Conservation (phyloP, 2,113 vertebrate genomes). For the Struthidea cinerea region DNA sequence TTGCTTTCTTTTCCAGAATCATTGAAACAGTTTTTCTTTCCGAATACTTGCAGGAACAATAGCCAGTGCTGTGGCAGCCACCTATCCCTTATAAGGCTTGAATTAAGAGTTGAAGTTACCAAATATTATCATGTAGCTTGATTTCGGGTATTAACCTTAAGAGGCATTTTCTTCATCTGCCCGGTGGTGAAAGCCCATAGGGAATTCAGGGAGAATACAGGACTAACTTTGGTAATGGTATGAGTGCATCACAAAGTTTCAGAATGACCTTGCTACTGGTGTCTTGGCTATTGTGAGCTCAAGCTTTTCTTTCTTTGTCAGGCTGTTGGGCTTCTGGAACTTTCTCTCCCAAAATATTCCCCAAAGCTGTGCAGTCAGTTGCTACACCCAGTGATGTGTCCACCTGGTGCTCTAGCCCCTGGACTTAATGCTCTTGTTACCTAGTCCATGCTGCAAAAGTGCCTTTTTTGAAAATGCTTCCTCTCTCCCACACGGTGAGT, state of each 20-base stretch:
- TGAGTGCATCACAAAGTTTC: not conserved
- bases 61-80: not conserved
- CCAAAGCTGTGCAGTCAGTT: accelerated
- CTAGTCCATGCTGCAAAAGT: not conserved
- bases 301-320: not conserved
- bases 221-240: not conserved
- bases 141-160: not conserved
- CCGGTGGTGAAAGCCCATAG: not conserved
- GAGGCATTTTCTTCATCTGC: not conserved
- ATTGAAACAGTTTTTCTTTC: not conserved
- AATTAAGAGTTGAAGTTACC: not conserved
- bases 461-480: not conserved
- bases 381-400: not conserved
- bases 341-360: not conserved
- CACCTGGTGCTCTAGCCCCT: not conserved
- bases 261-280: not conserved
- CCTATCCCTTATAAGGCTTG: not conserved
- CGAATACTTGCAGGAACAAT: not conserved
- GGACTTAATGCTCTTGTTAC: not conserved
- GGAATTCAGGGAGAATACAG: not conserved
- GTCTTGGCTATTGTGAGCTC: not conserved
- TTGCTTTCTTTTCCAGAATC: not conserved
- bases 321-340: not conserved
- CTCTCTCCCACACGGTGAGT: not conserved
- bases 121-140: not conserved